Evolutionary conservation across 1,140 invertebrate genomes (phyloP), one percentile per base, ranked within the genome.

Genomic region (Araneus ventricosus): DNA sequence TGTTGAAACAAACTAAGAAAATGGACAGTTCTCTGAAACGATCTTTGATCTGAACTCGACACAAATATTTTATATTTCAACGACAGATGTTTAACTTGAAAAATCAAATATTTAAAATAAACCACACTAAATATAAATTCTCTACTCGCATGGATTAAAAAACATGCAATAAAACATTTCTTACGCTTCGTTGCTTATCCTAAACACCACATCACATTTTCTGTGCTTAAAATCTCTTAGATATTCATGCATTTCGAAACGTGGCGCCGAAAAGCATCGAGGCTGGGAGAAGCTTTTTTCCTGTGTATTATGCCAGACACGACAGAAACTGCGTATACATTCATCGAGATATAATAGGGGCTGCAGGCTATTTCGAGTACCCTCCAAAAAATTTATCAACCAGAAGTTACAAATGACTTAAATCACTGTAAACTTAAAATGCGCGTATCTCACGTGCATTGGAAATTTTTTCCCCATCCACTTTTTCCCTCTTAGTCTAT

Each of bases 371-470:
- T 52, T 45, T 82, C 80, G 80, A 52, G 80, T 45, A 52, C 80
- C n/a, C 45, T 82, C n/a, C 80, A 52, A 41, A 45, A 82, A 41
- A 82, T 45, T n/a, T 45, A 82, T 82, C 37, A 82, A 39, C 80
- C 39, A 82, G 70, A 75, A 75, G 80, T 82, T 27, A 52, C 39
- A 82, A 52, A 82, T 82, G 80, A 82, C 80, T 82, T 82, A 82
- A 82, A 82, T 82, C 80, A 82, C 41, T 82, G 80, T 10, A 20
- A 34, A n/a, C 63, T 67, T 70, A 37, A 37, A 37, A 75, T 14
- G n/a, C 39, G 39, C 39, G 22, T 82, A 82, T 52, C 80, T 52
- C 80, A 45, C 39, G 80, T 82, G 80, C 80, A 45, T 45, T 27
- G 84, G 30, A 20, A 57, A 85, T 37, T 52, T 57, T 45, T 61